phyloP scores from a whole-genome alignment of 2,113 vertebrate genomes.

The Oncorhynchus nerka region DNA sequence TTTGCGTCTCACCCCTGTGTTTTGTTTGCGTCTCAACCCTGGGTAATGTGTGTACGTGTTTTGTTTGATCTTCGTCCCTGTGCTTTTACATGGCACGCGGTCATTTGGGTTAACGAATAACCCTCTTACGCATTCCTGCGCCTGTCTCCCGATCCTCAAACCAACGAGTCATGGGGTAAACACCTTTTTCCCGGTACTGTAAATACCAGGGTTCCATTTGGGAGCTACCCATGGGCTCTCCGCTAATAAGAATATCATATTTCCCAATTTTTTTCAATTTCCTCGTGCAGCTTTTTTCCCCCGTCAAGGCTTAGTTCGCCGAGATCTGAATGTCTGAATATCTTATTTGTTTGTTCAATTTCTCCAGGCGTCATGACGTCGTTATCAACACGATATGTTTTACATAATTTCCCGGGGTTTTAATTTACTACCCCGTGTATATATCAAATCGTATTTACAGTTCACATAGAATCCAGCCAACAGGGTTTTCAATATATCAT shows the following conservation, averaged over 20 bases:
- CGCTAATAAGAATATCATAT: conserved; percentile 57
- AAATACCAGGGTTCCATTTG: too few species aligned
- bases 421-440: neutral
- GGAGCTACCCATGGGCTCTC: conserved; percentile 11
- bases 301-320: conserved; percentile 31
- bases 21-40: too few species aligned
- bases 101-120: too few species aligned
- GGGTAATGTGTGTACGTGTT: too few species aligned
- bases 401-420: conserved; percentile 17
- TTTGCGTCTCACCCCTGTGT: too few species aligned
- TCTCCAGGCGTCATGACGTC: conserved; percentile 1
- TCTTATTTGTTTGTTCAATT: conserved; percentile 21
- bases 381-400: conserved; percentile 11
- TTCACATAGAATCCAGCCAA: neutral
- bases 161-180: too few species aligned
- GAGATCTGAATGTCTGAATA: conserved; percentile 11
- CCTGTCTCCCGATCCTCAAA: too few species aligned
- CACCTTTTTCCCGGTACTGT: too few species aligned
- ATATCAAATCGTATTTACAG: neutral
- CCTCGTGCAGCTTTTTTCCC: conserved; percentile 17
- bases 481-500: neutral
- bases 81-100: too few species aligned
- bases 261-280: conserved; percentile 30
- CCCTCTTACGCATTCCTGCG: too few species aligned
- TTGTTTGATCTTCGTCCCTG: too few species aligned